Conservation (phyloP, 2,888 invertebrate genomes). For the Andrena minutula region DNA sequence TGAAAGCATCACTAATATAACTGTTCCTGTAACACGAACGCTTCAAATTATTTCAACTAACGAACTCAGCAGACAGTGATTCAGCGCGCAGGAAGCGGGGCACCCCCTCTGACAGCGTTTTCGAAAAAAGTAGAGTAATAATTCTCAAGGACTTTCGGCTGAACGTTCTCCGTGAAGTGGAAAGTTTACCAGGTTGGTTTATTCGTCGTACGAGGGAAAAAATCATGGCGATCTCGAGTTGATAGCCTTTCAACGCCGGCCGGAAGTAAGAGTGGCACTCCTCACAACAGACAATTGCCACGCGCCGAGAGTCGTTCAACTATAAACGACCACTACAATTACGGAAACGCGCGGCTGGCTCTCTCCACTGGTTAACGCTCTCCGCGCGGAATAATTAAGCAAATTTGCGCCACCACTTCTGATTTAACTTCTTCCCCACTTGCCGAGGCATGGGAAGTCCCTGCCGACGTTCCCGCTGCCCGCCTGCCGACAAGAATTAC, state of each 20-base stretch:
- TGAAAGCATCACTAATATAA: not conserved
- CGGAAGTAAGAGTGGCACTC: slow-evolving; percentile 73
- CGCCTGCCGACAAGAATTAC: slow-evolving; percentile 27
- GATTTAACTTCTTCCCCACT: slow-evolving; percentile 53
- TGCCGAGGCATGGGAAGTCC: slow-evolving; percentile 16
- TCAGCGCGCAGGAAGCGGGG: not conserved
- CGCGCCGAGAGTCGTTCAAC: slow-evolving; percentile 81
- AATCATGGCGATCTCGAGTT: slow-evolving; percentile 55
- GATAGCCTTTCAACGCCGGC: slow-evolving; percentile 69
- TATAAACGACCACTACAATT: slow-evolving; percentile 84
- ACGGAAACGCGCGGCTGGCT: slow-evolving; percentile 66
- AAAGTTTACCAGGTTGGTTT: slow-evolving; percentile 15
- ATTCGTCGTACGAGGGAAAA: slow-evolving; percentile 17
- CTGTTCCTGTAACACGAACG: not conserved
- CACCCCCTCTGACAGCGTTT: not conserved
- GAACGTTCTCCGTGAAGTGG: slow-evolving; percentile 20
- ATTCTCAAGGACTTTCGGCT: not conserved
- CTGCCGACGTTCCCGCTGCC: not conserved
- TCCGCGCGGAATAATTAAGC: slow-evolving; percentile 73
- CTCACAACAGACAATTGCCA: slow-evolving; percentile 76
- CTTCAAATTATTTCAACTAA: slow-evolving; percentile 28
- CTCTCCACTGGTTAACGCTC: slow-evolving; percentile 67
- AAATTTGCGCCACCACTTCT: slow-evolving; percentile 71
- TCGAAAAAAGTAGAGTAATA: not conserved
- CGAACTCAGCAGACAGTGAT: slow-evolving; percentile 37